phyloP scores from a whole-genome alignment of 2,113 vertebrate genomes.

The Antechinus flavipes region DNA sequence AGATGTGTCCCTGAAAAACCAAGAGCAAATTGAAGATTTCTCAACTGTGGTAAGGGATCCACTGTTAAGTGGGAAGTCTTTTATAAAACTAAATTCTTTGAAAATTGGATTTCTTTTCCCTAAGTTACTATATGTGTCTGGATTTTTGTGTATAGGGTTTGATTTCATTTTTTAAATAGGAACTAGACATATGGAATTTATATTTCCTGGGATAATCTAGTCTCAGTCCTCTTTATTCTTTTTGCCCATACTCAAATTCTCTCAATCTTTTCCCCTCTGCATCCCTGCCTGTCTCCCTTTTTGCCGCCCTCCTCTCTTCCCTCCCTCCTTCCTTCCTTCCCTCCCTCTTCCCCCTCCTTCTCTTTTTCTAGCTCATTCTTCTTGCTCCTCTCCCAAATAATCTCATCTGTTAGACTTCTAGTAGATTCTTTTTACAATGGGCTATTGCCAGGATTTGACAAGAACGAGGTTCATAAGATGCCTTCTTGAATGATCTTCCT shows the following conservation, averaged over 20 bases:
- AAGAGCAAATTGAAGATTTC: neutral
- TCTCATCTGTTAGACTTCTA: neutral
- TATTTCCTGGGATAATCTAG: neutral
- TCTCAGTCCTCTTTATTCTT: neutral
- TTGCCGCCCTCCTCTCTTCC: too few relatives aligned
- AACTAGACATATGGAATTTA: neutral
- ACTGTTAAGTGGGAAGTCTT: neutral
- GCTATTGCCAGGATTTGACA: neutral
- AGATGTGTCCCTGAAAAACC: neutral
- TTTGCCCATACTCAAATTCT: neutral
- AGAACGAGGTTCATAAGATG: neutral
- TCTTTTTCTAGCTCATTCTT: neutral
- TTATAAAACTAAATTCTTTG: neutral
- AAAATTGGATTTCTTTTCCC: neutral
- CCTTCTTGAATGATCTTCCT: neutral
- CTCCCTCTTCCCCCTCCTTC: too few relatives aligned
- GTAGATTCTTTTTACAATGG: neutral
- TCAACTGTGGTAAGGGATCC: neutral
- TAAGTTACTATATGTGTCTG: neutral
- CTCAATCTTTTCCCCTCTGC: too few relatives aligned
- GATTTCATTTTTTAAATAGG: neutral
- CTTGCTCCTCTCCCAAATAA: neutral
- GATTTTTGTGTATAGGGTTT: neutral
- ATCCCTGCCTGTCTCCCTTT: too few relatives aligned
- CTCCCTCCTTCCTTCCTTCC: neutral